Percentiles rank a stretch among this genome's conserved stretches.
phyloP scores from a whole-genome alignment of 2,797 vertebrate species.

The Cynodonichthys magdalenae region DNA sequence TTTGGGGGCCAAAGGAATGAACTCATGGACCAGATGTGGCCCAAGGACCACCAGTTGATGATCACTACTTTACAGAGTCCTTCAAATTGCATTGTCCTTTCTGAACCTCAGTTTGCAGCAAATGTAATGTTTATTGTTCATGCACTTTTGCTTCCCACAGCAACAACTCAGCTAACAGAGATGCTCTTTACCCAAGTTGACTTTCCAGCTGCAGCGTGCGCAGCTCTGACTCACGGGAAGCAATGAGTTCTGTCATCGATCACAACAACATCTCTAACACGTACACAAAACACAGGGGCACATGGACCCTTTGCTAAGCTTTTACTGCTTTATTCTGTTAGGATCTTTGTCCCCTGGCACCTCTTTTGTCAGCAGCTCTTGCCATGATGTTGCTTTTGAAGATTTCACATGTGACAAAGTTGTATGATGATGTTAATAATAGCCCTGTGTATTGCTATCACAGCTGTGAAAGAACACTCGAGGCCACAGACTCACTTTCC shows the following conservation, averaged over 20 bases:
- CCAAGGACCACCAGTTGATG: not conserved
- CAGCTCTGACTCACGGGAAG: conserved; percentile 1
- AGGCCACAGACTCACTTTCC: conserved; percentile 52
- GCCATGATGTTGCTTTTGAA: conserved; percentile 45
- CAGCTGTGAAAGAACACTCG: conserved; percentile 51
- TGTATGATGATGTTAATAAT: conserved; percentile 67
- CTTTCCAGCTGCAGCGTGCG: conserved; percentile 3
- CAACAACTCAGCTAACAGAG: not conserved
- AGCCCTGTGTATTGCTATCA: conserved; percentile 48
- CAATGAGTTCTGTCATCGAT: conserved; percentile 11
- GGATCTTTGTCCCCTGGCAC: conserved; percentile 41
- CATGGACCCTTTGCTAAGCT: conserved; percentile 7
- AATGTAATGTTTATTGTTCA: not conserved
- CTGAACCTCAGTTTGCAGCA: conserved; percentile 8
- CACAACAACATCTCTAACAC: not conserved
- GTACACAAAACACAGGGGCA: conserved; percentile 4
- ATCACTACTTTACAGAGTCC: not conserved
- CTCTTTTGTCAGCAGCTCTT: conserved; percentile 44
- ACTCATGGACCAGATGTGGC: not conserved
- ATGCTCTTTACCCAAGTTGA: not conserved
- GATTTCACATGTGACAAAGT: conserved; percentile 60
- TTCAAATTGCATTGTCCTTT: conserved; percentile 1
- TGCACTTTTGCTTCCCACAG: not conserved
- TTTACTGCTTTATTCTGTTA: conserved; percentile 32
- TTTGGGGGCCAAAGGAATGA: too few species aligned